Percentiles rank a stretch among this genome's conserved stretches.
These are phyloP conservation scores for Eilema caniola DNA, from an alignment of 2,888 invertebrate genomes.

Conservation along the genomic window DNA sequence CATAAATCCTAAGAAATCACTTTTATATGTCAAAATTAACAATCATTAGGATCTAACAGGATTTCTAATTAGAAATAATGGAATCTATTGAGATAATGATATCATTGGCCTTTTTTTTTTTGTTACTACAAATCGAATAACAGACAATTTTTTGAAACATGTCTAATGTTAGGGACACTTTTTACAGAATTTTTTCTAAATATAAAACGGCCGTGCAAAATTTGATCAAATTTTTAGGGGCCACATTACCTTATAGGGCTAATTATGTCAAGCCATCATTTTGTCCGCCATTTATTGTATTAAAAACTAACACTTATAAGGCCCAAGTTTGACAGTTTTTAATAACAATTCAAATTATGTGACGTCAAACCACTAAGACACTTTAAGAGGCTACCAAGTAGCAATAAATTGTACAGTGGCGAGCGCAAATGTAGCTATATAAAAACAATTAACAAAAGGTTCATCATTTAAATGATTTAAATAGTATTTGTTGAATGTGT, in stretches of 20 bases:
- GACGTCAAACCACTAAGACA: conserved; percentile 53
- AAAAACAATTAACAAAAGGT: background rate
- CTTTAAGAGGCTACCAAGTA: conserved; percentile 48
- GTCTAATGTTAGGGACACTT: background rate
- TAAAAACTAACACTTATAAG: conserved; percentile 53
- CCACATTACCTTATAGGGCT: background rate
- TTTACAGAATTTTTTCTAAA: background rate
- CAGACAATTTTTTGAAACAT: background rate
- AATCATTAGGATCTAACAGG: background rate
- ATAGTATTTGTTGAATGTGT: background rate
- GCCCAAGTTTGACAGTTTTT: conserved; percentile 47
- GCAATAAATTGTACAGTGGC: conserved; percentile 38
- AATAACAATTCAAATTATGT: conserved; percentile 44
- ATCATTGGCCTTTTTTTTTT: background rate
- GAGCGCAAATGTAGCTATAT: conserved; percentile 28
- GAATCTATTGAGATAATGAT: background rate
- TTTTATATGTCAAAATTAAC: background rate
- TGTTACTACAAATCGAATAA: background rate
- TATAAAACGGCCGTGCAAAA: conserved; percentile 21
- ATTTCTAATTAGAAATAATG: background rate
- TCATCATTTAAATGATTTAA: too few species aligned
- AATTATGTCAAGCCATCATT: background rate
- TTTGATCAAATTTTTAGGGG: conserved; percentile 22
- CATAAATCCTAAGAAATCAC: background rate
- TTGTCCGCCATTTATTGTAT: conserved; percentile 21